Evolutionary conservation across 2,888 invertebrate species (phyloP).

Genomic region (Lapara coniferarum): DNA sequence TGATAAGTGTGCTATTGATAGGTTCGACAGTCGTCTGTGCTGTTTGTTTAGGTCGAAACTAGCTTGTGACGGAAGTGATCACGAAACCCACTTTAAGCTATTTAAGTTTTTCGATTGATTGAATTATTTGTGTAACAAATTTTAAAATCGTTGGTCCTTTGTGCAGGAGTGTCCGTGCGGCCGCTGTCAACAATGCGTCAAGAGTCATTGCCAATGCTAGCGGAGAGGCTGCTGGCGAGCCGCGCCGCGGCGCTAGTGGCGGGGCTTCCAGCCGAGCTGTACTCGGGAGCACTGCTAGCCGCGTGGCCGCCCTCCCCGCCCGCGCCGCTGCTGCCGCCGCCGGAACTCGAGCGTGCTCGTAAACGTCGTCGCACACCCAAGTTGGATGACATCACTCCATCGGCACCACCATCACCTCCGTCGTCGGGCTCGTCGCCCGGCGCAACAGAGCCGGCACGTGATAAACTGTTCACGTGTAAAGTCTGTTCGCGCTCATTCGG

Average conservation of each 20-base stretch:
- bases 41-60: constrained; percentile 78
- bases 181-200: constrained; percentile 79
- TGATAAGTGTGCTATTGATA: constrained; percentile 83
- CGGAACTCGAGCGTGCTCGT: constrained; percentile 71
- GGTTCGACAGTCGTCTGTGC: constrained; percentile 55
- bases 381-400: constrained; percentile 65
- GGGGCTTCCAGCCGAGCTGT: constrained; percentile 85
- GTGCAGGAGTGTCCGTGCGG: constrained; percentile 77
- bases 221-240: constrained; percentile 81
- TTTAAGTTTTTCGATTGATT: not conserved
- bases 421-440: constrained; percentile 81
- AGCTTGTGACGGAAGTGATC: constrained; percentile 73
- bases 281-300: constrained; percentile 85
- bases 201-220: constrained; percentile 77
- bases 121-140: not conserved
- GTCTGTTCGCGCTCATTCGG: constrained; percentile 95
- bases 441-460: constrained; percentile 83
- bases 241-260: constrained; percentile 81
- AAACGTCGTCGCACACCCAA: constrained; percentile 79
- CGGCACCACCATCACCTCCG: constrained; percentile 67
- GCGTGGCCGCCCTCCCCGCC: constrained; percentile 83
- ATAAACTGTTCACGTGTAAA: constrained; percentile 94
- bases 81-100: constrained; percentile 34
- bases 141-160: not conserved
- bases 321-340: constrained; percentile 80